Percentiles rank a stretch among this genome's conserved stretches.
Evolutionary conservation across 2,797 vertebrate species (phyloP).

Genomic region (Parauchenoglanis ngamensis): DNA sequence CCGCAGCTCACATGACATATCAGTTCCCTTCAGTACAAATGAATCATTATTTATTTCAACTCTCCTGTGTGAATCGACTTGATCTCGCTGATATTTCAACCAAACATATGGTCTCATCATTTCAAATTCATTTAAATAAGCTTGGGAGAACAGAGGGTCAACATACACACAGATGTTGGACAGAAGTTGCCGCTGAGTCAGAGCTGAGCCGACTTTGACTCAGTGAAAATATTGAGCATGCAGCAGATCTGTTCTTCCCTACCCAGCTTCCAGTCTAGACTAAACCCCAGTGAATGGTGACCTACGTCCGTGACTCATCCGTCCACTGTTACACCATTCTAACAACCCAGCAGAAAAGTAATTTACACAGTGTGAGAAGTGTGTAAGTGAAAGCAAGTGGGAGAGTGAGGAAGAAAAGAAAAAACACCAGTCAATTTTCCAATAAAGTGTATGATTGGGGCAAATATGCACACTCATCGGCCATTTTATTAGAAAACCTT

Average conservation of each 20-base stretch:
- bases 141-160: not conserved
- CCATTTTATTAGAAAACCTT: not conserved
- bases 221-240: slow-evolving; percentile 27
- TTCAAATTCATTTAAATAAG: not conserved
- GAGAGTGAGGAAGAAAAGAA: not conserved
- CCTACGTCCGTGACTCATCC: slow-evolving; percentile 24
- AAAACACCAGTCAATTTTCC: not conserved
- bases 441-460: not conserved
- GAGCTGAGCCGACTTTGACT: slow-evolving; percentile 27
- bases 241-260: slow-evolving; percentile 37
- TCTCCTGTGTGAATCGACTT: not conserved
- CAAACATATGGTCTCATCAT: no score
- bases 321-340: not conserved
- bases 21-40: not conserved
- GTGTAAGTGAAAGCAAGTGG: not conserved
- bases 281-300: not conserved
- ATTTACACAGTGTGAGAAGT: not conserved
- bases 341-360: not conserved
- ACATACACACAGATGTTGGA: slow-evolving; percentile 2
- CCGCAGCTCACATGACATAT: not conserved
- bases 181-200: slow-evolving; percentile 29
- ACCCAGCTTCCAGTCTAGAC: slow-evolving; percentile 10
- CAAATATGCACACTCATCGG: not conserved
- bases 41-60: not conserved
- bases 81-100: not conserved